Base-by-base conservation (phyloP, 2,797 vertebrate species). In the Zalophus californianus region DNA sequence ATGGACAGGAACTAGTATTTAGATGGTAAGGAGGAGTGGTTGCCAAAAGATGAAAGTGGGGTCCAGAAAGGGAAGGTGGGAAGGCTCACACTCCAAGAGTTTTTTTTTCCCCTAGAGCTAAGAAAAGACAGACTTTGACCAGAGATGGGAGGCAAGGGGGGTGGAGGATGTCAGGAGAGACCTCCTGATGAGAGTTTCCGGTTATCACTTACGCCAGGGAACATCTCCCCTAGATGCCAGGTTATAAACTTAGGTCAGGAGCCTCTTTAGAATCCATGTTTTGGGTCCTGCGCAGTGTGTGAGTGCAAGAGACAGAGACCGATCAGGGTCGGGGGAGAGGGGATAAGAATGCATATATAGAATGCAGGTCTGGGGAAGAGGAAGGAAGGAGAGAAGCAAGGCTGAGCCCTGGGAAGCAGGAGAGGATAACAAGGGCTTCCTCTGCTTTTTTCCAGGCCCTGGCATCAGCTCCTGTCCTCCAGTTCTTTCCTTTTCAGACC, bases 211-310 rank as follows among this genome's bases (percentile, higher is more conserved):
- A 68, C 54, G 21, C 56, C 27, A 85, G 38, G 90, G 62, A 97
- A 87, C 29, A n/a, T 82, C 68, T 73, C 79, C 50, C 85, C 66
- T 93, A 84, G 50, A 77, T 78, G 90, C 18, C 32, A 87, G 54
- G 35, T 78, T 91, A 96, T 41, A 91, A 89, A 91, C 79, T 91
- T 54, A 41, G n/a, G 48, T 84, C 77, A 95, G 56, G 20, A 23
- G 90, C 60, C 50, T 89, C 73, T 90, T 93, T 86, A 93, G 92
- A 96, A 96, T 68, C 35, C 38, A 52, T 68, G n/a, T 20, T 96
- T 79, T 68, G 75, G 78, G 15, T 83, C 29, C 32, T 58, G 12
- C n/a, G 50, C n/a, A 48, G 11, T 32, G 35, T 44, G 58, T 18
- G 14, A 50, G 20, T 50, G 35, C 48, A 48, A 16, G 18, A 41